Base-by-base conservation (phyloP, 2,888 invertebrate species). In the Nomada flava region DNA sequence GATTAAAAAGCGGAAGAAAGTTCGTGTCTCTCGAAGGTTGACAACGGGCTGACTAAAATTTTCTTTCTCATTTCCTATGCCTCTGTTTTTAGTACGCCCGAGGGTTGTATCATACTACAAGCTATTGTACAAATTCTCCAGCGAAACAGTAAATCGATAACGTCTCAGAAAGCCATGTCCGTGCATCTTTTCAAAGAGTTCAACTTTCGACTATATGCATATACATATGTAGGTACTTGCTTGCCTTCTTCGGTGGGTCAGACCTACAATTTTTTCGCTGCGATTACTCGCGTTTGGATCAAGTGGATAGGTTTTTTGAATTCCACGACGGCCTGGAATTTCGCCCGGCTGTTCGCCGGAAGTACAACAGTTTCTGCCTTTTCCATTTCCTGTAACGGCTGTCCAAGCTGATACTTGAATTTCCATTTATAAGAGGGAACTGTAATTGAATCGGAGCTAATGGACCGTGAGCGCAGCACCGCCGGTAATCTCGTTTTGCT, bases 371-470 rank as follows among this genome's bases (percentile, higher is more conserved):
- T 62, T 5, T 10, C 36, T 26, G 20, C 44, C 64, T 69, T 60
- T 59, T 47, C 36, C 36, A 11, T 55, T 47, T 63, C 55, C 42
- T 23, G 62, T 23, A 52, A 47, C 36, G 42, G 50, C 57, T 55
- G n/a, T 18, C 29, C 50, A 63, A 57, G 70, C 44, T 75, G 64
- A 69, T 71, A 69, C 55, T 72, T 23, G 69, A 70, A 78, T 75
- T 76, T 79, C 75, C 72, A 71, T 73, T 63, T 55, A 44, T 62
- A 65, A 76, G 60, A 47, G 71, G 23, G 65, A 70, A 63, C 42
- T 64, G 74, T 86, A 86, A 88, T 88, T 86, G 62, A 83, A 88
- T 86, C 78, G 80, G 23, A 42, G 44, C 69, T 74, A 83, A 87
- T 83, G 79, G 76, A 77, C 70, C 77, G 62, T 69, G 82, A 76